Conservation (phyloP, 1,140 invertebrate genomes). For the Drosophila hydei region DNA sequence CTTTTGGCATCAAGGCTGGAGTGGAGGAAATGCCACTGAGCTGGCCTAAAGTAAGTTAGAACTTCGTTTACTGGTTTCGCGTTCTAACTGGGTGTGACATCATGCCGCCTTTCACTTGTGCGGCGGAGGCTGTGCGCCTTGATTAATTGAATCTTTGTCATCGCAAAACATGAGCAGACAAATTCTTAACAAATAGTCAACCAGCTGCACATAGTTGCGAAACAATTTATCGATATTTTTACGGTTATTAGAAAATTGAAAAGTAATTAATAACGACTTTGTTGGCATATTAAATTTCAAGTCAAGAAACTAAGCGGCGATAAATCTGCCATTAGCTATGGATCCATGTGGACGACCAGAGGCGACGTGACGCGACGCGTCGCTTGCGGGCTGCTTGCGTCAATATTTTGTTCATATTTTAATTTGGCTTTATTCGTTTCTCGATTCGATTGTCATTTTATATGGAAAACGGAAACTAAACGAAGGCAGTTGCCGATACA, state of each 20-base stretch:
- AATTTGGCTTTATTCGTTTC: too few species aligned
- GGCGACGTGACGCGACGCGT: too few species aligned
- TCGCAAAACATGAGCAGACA: constrained; percentile 47
- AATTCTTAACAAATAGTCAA: constrained; percentile 19
- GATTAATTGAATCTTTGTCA: constrained; percentile 75
- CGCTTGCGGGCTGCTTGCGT: constrained; percentile 52
- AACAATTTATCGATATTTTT: constrained; percentile 68
- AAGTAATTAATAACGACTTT: constrained; percentile 76
- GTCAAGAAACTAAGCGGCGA: constrained; percentile 32
- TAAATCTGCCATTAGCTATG: constrained; percentile 65
- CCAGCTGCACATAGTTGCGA: constrained; percentile 32
- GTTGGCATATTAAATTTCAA: constrained; percentile 61
- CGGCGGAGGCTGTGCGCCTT: constrained; percentile 35
- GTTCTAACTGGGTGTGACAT: constrained; percentile 64
- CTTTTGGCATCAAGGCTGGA: constrained; percentile 55
- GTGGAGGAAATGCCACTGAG: constrained; percentile 23
- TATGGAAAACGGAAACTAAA: constrained; percentile 18
- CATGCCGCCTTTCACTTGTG: constrained; percentile 72
- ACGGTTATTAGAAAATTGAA: constrained; percentile 77
- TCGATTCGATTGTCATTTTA: constrained; percentile 43
- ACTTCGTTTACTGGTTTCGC: constrained; percentile 19
- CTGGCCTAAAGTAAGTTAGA: constrained; percentile 28
- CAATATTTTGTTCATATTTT: constrained; percentile 30
- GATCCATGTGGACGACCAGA: too few species aligned
- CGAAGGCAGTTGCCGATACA: background rate